phyloP scores from a whole-genome alignment of 2,888 invertebrate species.

The Ophion obscuratus region DNA sequence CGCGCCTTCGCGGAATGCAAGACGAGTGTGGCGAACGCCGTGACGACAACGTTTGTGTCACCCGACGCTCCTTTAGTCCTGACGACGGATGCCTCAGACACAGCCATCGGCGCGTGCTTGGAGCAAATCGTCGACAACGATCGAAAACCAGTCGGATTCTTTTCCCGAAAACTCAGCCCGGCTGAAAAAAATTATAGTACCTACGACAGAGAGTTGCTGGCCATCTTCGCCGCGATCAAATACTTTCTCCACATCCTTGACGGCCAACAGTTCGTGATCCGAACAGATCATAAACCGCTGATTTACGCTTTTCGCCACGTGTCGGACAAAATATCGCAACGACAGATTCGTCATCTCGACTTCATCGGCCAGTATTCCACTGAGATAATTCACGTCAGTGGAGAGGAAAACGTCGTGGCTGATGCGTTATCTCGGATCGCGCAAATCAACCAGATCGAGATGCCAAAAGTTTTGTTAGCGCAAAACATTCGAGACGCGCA shows the following conservation, averaged over 20 bases:
- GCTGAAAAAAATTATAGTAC: too few species aligned
- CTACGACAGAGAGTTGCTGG: too few species aligned
- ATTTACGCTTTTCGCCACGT: slow-evolving; percentile 52
- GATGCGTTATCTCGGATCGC: slow-evolving; percentile 60
- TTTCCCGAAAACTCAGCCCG: too few species aligned
- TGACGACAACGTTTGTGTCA: slow-evolving; percentile 14
- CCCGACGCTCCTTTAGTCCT: too few species aligned
- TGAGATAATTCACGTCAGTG: slow-evolving; percentile 46
- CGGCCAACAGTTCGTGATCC: too few species aligned
- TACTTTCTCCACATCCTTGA: too few species aligned
- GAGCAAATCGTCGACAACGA: too few species aligned
- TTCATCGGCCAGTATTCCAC: slow-evolving; percentile 63
- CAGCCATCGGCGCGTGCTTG: too few species aligned
- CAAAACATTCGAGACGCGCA: slow-evolving; percentile 27
- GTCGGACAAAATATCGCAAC: slow-evolving; percentile 49
- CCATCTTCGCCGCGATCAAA: too few species aligned
- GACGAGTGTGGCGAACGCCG: slow-evolving; percentile 16
- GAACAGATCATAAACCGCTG: too few species aligned
- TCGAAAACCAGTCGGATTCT: too few species aligned
- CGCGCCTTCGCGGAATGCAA: slow-evolving; percentile 45
- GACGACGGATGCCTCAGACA: too few species aligned
- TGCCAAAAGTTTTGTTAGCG: slow-evolving; percentile 40
- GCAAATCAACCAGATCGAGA: slow-evolving; percentile 16
- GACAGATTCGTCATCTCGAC: slow-evolving; percentile 60
- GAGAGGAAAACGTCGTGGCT: slow-evolving; percentile 60